Percentiles rank a stretch among this genome's conserved stretches.
These are phyloP conservation scores for Apodemus speciosus DNA, from an alignment of 2,113 vertebrate genomes.

Conservation along the genomic window DNA sequence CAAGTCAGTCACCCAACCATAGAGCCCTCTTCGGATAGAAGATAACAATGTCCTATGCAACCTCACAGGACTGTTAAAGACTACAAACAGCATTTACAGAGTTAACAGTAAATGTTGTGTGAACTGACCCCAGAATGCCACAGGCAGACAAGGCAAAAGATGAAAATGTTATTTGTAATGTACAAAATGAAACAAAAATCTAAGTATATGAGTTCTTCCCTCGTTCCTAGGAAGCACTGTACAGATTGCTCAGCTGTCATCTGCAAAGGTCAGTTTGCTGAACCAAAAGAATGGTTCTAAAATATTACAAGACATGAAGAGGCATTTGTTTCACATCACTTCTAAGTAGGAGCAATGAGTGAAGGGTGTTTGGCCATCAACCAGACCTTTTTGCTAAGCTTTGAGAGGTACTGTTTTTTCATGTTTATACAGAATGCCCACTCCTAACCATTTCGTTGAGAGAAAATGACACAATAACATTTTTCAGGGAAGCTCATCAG, in stretches of 20 bases:
- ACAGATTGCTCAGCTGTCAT: background rate
- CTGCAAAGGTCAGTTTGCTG: background rate
- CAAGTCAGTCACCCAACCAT: too few species aligned
- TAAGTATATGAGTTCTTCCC: too few species aligned
- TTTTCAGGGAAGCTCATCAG: background rate
- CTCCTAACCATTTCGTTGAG: background rate
- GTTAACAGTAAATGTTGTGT: background rate
- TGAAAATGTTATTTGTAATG: background rate
- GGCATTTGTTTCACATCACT: too few species aligned
- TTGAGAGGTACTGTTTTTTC: background rate
- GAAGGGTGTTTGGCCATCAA: background rate
- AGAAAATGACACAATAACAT: background rate
- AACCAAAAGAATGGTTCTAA: background rate
- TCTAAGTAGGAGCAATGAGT: rapidly evolving
- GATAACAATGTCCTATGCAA: background rate
- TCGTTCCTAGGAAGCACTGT: background rate
- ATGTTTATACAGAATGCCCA: background rate
- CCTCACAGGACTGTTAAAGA: background rate
- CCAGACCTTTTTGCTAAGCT: background rate
- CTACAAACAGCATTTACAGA: background rate
- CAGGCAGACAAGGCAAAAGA: background rate
- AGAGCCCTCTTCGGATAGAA: background rate
- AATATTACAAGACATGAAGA: background rate
- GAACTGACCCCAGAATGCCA: background rate
- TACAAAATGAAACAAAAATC: background rate